phyloP scores from a whole-genome alignment of 2,888 invertebrate genomes.

The Andrena bicolor region DNA sequence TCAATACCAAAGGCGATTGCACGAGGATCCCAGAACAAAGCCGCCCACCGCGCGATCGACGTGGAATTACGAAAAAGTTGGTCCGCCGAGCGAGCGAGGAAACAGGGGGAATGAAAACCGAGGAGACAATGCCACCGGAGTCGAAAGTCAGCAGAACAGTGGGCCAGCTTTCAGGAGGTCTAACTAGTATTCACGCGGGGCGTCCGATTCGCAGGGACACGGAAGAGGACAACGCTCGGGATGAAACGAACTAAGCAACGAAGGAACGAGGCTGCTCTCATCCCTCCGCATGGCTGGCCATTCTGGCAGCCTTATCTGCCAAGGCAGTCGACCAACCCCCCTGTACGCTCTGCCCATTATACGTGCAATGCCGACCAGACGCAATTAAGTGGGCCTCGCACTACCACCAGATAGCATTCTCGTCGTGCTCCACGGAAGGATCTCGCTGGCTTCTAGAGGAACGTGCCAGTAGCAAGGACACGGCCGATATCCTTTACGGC shows the following conservation, averaged over 20 bases:
- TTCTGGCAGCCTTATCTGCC: slow-evolving; percentile 68
- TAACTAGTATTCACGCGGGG: slow-evolving; percentile 24
- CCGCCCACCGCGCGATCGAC: not conserved
- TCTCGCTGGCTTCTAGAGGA: slow-evolving; percentile 31
- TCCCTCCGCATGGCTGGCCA: slow-evolving; percentile 24
- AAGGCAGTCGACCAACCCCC: slow-evolving; percentile 46
- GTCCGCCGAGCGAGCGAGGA: not conserved
- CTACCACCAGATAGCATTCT: slow-evolving; percentile 60
- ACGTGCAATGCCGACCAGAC: slow-evolving; percentile 68
- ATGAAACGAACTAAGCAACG: slow-evolving; percentile 49
- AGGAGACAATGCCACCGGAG: not conserved
- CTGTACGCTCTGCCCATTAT: slow-evolving; percentile 60
- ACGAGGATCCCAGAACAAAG: not conserved
- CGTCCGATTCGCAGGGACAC: slow-evolving; percentile 5
- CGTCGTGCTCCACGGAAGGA: slow-evolving; percentile 52
- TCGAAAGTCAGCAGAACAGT: slow-evolving; percentile 38
- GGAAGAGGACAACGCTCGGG: slow-evolving; percentile 21
- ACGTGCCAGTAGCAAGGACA: slow-evolving; percentile 68
- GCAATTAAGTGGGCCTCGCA: slow-evolving; percentile 69
- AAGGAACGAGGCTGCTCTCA: slow-evolving; percentile 40
- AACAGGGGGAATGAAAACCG: not conserved
- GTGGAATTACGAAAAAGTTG: not conserved
- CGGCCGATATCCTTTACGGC: slow-evolving; percentile 68
- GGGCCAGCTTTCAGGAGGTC: slow-evolving; percentile 23
- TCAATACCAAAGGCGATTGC: not conserved